phyloP scores from a whole-genome alignment of 2,797 vertebrate species.

The Falco peregrinus region DNA sequence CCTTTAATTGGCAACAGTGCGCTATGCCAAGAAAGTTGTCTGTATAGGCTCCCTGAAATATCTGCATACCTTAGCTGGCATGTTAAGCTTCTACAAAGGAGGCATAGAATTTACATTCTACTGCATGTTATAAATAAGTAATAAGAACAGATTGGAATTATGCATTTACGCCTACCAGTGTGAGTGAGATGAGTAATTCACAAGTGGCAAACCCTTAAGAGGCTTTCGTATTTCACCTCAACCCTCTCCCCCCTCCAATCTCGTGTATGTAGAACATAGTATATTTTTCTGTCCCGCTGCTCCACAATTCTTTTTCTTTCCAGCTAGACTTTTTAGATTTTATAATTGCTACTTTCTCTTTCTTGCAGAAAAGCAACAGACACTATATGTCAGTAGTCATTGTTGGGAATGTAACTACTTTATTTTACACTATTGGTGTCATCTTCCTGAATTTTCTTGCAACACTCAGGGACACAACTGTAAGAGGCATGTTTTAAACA shows the following conservation, averaged over 20 bases:
- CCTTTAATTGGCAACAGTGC: slow-evolving; percentile 58
- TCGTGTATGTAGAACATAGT: neutral
- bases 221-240: neutral
- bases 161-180: slow-evolving; percentile 61
- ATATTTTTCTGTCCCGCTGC: neutral
- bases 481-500: neutral
- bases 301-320: neutral
- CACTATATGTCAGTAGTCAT: neutral
- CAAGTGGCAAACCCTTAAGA: slow-evolving; percentile 58
- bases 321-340: neutral
- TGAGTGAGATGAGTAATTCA: slow-evolving; percentile 69
- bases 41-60: slow-evolving; percentile 28
- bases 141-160: slow-evolving; percentile 76
- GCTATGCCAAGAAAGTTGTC: slow-evolving; percentile 39
- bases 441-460: neutral
- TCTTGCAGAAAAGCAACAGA: neutral
- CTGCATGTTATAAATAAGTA: slow-evolving; percentile 67
- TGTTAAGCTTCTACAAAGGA: slow-evolving; percentile 52
- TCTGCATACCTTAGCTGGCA: slow-evolving; percentile 32
- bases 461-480: neutral
- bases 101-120: slow-evolving; percentile 65
- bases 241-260: neutral
- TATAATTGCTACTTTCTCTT: neutral
- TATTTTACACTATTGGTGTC: neutral
- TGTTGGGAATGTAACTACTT: neutral